These are phyloP conservation scores for Alectura lathami DNA, from an alignment of 2,113 vertebrate species.

Conservation along the genomic window DNA sequence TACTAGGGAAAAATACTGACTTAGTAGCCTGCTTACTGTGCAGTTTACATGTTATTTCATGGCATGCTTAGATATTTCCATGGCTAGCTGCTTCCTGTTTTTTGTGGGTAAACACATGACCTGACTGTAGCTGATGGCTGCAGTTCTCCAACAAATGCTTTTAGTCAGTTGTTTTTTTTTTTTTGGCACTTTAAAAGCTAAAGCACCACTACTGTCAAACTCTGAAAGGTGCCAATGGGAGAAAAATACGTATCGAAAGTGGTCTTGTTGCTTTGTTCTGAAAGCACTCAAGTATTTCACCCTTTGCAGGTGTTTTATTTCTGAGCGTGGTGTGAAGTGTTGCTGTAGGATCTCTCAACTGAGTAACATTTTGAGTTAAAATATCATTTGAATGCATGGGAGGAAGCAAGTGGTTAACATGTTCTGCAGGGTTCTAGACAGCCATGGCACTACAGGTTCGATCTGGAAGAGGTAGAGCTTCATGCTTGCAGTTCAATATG, in stretches of 20 bases:
- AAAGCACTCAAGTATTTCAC: not conserved
- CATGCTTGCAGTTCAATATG: accelerated
- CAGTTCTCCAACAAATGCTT: constrained; percentile 33
- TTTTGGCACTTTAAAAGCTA: constrained; percentile 9
- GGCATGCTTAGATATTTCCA: constrained; percentile 33
- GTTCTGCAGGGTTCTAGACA: not conserved
- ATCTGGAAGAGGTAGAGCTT: not conserved
- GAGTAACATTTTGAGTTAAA: not conserved
- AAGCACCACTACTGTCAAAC: not conserved
- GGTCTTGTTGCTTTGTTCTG: not conserved
- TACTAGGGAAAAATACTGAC: not conserved
- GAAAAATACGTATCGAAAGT: not conserved
- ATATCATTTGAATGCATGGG: not conserved
- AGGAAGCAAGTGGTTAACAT: not conserved
- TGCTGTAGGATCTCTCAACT: not conserved
- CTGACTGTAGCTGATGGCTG: constrained; percentile 54
- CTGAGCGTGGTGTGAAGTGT: not conserved
- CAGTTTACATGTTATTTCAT: not conserved
- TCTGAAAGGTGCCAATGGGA: constrained; percentile 8
- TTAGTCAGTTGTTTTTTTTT: constrained; percentile 7
- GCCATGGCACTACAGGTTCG: not conserved
- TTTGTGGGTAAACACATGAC: constrained; percentile 50
- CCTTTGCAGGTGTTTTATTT: not conserved
- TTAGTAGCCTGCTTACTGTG: not conserved
- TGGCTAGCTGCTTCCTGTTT: constrained; percentile 46